Conservation (phyloP, 2,113 vertebrate genomes). For the Psilopsiagon aymara region DNA sequence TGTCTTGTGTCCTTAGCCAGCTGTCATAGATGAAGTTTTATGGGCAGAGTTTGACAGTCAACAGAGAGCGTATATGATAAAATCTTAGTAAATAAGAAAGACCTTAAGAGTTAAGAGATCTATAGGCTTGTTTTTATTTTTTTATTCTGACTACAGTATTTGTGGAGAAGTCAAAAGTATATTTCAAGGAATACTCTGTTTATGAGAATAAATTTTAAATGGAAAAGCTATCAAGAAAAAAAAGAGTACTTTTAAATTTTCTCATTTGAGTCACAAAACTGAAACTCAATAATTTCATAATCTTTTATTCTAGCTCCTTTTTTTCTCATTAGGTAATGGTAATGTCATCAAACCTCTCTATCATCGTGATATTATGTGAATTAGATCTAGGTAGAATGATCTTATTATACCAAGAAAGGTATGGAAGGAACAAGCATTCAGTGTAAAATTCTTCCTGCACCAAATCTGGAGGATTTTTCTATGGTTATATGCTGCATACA, state of each 20-base stretch:
- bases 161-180: background rate
- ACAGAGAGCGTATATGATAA: background rate
- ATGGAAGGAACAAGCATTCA: background rate
- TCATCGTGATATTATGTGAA: background rate
- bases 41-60: background rate
- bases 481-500: background rate
- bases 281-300: background rate
- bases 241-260: background rate
- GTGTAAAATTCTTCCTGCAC: background rate
- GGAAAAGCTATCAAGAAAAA: background rate
- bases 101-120: background rate
- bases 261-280: background rate
- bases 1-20: background rate
- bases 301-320: background rate
- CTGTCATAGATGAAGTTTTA: background rate
- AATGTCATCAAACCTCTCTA: background rate
- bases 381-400: background rate
- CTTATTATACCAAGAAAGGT: background rate
- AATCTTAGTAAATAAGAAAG: constrained; percentile 7
- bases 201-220: background rate
- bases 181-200: background rate
- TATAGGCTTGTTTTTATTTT: background rate
- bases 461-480: background rate
- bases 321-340: background rate
- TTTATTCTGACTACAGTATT: background rate